Evolutionary conservation across 2,797 vertebrate genomes (phyloP).

Genomic region (Muscicapa comitata): DNA sequence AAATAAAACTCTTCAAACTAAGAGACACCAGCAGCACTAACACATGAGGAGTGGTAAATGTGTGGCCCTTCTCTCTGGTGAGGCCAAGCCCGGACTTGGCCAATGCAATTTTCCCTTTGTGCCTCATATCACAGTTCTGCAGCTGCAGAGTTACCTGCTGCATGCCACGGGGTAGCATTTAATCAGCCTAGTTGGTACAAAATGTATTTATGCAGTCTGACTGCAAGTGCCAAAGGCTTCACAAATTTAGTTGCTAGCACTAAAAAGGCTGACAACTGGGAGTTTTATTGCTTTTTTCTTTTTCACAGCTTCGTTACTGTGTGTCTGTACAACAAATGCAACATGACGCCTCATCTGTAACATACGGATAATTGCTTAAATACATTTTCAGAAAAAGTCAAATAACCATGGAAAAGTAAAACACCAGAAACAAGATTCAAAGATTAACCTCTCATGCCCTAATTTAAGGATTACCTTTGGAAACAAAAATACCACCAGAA

Average conservation of each 20-base stretch:
- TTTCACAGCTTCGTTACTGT: not conserved
- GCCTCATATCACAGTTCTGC: not conserved
- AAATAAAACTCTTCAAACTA: not conserved
- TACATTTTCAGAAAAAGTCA: not conserved
- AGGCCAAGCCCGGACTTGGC: not conserved
- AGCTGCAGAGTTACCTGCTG: not conserved
- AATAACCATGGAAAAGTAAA: not conserved
- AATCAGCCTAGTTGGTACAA: not conserved
- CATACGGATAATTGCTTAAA: not conserved
- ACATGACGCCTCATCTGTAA: not conserved
- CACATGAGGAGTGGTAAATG: not conserved
- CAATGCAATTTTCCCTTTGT: not conserved
- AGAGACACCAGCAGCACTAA: not conserved
- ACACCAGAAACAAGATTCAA: not conserved
- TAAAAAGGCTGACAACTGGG: slow-evolving; percentile 8
- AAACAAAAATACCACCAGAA: not conserved
- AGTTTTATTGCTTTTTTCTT: not conserved
- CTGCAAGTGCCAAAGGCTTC: slow-evolving; percentile 22
- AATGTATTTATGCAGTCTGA: slow-evolving; percentile 8
- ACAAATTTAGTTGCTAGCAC: not conserved
- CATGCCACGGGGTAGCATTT: not conserved
- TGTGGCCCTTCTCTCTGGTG: not conserved
- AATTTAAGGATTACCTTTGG: not conserved
- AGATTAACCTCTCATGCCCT: not conserved
- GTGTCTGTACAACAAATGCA: not conserved